Percentiles rank a stretch among this genome's conserved stretches.
Evolutionary conservation across 2,113 vertebrate species (phyloP).

Genomic region (Phalacrocorax aristotelis): DNA sequence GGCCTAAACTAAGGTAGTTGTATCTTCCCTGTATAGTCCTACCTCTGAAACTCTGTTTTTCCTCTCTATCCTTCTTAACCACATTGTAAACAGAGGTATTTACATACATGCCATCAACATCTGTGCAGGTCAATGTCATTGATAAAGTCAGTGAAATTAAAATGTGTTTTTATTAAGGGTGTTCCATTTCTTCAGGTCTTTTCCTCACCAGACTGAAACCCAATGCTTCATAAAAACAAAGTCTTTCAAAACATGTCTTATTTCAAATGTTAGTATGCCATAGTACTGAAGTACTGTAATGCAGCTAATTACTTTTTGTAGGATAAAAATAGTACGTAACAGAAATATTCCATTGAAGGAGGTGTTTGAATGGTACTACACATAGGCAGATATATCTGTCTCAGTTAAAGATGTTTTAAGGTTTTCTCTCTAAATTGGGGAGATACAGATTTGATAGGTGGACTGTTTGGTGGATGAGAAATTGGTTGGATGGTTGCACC

Average conservation of each 20-base stretch:
- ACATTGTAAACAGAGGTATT: constrained; percentile 4
- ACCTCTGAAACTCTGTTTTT: background rate
- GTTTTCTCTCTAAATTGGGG: too few species aligned
- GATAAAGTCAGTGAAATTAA: constrained; percentile 15
- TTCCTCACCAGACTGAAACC: background rate
- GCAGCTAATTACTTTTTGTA: background rate
- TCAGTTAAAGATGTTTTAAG: background rate
- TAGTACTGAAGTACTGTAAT: background rate
- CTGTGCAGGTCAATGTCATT: background rate
- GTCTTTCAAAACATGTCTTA: background rate
- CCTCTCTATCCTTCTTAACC: background rate
- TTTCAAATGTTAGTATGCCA: background rate
- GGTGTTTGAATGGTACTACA: background rate
- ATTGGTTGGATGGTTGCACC: too few species aligned
- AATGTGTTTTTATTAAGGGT: constrained; percentile 3
- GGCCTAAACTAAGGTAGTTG: background rate
- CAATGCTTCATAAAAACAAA: background rate
- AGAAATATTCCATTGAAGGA: background rate
- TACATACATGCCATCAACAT: background rate
- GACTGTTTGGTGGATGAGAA: too few species aligned
- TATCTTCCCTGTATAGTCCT: background rate
- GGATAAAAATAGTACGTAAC: background rate
- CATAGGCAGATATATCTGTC: background rate
- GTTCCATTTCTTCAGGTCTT: background rate
- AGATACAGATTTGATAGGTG: too few species aligned